Percentiles rank a stretch among this genome's conserved stretches.
These are phyloP conservation scores for Onychorhynchus coronatus DNA, from an alignment of 2,113 vertebrate genomes.

Conservation along the genomic window DNA sequence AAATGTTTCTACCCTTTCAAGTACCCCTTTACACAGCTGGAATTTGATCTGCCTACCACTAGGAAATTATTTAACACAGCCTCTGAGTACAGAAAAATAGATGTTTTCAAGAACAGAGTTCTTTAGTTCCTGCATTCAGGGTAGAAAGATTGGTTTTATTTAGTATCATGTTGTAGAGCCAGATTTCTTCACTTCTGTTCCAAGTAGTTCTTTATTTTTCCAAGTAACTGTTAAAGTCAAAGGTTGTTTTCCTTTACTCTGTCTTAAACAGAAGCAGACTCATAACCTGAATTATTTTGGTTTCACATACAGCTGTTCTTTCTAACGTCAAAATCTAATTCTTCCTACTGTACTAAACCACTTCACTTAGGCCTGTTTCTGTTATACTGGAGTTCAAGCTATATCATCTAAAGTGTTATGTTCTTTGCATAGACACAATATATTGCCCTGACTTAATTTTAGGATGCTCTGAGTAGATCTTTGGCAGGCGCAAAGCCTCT, in stretches of 20 bases:
- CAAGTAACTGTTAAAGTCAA: not conserved
- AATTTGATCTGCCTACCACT: constrained; percentile 19
- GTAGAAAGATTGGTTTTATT: not conserved
- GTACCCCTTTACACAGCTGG: not conserved
- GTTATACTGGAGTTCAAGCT: not conserved
- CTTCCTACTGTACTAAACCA: not conserved
- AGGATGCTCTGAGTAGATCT: not conserved
- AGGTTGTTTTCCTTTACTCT: not conserved
- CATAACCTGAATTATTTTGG: not conserved
- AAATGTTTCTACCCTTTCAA: constrained; percentile 41
- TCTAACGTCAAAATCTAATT: not conserved
- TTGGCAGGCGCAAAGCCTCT: not conserved
- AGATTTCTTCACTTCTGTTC: not conserved
- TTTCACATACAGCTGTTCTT: not conserved
- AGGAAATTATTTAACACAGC: not conserved
- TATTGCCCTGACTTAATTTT: not conserved
- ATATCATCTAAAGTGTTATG: not conserved
- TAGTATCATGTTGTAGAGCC: not conserved
- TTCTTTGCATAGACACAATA: not conserved
- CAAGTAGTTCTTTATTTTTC: not conserved
- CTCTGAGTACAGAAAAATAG: not conserved
- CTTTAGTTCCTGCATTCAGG: not conserved
- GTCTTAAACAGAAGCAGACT: not conserved
- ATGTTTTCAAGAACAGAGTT: not conserved
- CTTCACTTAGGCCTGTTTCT: not conserved